Evolutionary conservation across 2,113 vertebrate genomes (phyloP), one percentile per base, ranked within the genome.

Genomic region (Pongo pygmaeus): DNA sequence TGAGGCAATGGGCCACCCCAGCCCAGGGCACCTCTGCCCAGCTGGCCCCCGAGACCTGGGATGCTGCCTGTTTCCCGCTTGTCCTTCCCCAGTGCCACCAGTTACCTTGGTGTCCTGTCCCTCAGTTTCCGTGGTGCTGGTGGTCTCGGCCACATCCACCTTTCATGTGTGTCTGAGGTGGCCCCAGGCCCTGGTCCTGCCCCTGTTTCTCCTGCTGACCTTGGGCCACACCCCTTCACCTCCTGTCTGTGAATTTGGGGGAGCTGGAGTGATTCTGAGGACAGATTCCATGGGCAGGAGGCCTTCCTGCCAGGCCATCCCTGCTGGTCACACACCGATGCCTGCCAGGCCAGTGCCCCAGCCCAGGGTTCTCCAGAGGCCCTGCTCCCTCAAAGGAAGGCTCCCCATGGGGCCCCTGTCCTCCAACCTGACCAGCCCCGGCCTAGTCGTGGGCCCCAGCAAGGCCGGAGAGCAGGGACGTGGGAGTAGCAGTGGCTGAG

Each of bases 11-110:
- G 3, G 1, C 10, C 1, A 0, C 13, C 59, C 50, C 52, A 1
- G 55, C 92, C 55, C 70, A 61, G 23, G 2, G 4, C 46, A 30
- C 30, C 3, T 30, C 23, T 0, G 52, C 70, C 52, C 1, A 0
- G 0, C 0, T 1, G 0, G 25, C 32, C 35, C 50, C n/a, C 0
- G 18, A 38, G 20, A 0, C 35, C n/a, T 1, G 30, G 3, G 40
- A 17, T 46, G 1, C 4, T 48, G 40, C 16, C 72, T 27, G 52
- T 57, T 70, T 18, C 64, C 72, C 4, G 0, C 40, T 43, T 5
- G n/a, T 35, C 10, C 2, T 30, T 46, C 43, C 46, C 67, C 55
- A 6, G 59, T 1, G 6, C 40, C 23, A 13, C 23, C 22, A 75
- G 40, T 75, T 25, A 27, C 35, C 32, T 11, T 70, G 46, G 14